These are phyloP conservation scores for Tinea pellionella DNA, from an alignment of 2,888 invertebrate species.

Conservation along the genomic window DNA sequence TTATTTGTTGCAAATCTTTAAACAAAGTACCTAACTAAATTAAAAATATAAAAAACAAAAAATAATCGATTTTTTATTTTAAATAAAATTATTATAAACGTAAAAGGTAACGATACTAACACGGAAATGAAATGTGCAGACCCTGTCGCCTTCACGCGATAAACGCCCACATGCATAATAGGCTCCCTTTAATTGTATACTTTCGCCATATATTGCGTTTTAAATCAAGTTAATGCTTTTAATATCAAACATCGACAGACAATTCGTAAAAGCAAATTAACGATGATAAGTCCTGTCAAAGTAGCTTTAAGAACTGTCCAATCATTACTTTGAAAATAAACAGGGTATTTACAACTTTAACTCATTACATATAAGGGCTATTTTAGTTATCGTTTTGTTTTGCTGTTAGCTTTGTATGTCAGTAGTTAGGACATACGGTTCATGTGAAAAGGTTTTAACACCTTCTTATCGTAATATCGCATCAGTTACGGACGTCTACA, in stretches of 20 bases:
- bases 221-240: not conserved
- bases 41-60: too few species aligned
- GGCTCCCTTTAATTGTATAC: too few species aligned
- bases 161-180: too few species aligned
- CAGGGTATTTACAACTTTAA: not conserved
- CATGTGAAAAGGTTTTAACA: conserved; percentile 5
- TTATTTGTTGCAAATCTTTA: too few species aligned
- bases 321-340: not conserved
- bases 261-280: not conserved
- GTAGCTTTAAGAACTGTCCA: not conserved
- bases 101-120: not conserved
- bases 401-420: not conserved
- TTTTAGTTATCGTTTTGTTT: not conserved
- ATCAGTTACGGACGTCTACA: conserved; percentile 4
- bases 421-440: conserved; percentile 6
- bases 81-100: too few species aligned
- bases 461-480: conserved; percentile 6
- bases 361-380: not conserved
- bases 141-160: not conserved
- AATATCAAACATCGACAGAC: not conserved
- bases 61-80: too few species aligned
- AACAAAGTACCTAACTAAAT: too few species aligned
- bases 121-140: not conserved
- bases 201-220: not conserved
- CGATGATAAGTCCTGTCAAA: conserved; percentile 3